Conservation (phyloP, 2,888 invertebrate genomes). For the Ctena decussata region DNA sequence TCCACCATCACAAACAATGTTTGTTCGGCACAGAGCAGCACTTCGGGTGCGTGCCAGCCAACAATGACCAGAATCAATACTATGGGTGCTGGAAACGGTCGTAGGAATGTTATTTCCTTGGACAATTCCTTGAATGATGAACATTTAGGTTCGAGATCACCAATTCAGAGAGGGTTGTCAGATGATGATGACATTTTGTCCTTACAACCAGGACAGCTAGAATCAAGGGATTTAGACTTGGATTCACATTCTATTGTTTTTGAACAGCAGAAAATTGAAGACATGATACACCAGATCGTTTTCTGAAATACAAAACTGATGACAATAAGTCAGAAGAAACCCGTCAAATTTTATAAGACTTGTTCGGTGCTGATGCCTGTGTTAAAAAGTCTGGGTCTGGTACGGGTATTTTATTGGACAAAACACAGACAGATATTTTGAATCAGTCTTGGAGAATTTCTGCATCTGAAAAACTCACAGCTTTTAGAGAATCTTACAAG, state of each 20-base stretch:
- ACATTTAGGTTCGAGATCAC: neutral
- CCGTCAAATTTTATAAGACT: too few species aligned
- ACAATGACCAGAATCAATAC: neutral
- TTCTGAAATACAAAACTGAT: neutral
- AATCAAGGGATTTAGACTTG: neutral
- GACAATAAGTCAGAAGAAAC: neutral
- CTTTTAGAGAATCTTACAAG: constrained; percentile 41
- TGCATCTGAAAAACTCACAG: constrained; percentile 22
- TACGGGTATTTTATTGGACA: constrained; percentile 7
- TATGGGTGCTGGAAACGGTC: neutral
- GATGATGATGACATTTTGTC: neutral
- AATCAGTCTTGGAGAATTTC: constrained; percentile 36
- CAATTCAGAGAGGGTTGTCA: neutral
- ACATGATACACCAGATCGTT: too few species aligned
- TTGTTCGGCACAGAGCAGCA: neutral
- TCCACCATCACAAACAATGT: neutral
- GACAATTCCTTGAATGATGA: neutral
- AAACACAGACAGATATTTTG: constrained; percentile 27
- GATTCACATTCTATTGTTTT: neutral
- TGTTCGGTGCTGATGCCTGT: neutral
- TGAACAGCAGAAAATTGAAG: neutral
- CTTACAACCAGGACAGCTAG: neutral
- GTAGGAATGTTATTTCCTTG: neutral
- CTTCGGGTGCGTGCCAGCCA: constrained; percentile 1
- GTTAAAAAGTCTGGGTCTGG: neutral